Evolutionary conservation across 2,113 vertebrate species (phyloP).

Genomic region (Ceyx cyanopectus): DNA sequence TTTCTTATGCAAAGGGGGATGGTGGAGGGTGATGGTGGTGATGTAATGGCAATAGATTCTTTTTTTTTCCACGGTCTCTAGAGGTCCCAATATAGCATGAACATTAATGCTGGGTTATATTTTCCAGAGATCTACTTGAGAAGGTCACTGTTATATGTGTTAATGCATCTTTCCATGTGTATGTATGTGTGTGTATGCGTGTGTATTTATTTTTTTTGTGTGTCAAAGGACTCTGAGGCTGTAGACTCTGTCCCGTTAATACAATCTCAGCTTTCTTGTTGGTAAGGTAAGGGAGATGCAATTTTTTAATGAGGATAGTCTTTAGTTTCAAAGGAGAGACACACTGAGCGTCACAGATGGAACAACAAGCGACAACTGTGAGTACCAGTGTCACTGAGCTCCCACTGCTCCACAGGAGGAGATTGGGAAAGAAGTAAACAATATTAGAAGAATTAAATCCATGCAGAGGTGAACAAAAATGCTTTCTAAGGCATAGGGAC

Average conservation of each 20-base stretch:
- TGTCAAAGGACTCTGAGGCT: conserved; percentile 68
- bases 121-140: conserved; percentile 48
- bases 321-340: conserved; percentile 67
- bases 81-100: neutral
- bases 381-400: conserved; percentile 50
- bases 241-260: conserved; percentile 69
- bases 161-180: conserved; percentile 44
- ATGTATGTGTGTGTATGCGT: conserved; percentile 44
- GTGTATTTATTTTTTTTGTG: conserved; percentile 51
- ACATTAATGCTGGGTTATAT: conserved; percentile 26
- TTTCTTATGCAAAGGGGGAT: neutral
- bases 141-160: conserved; percentile 34
- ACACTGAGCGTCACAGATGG: conserved; percentile 47
- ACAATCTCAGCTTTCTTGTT: conserved; percentile 75
- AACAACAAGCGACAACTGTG: conserved; percentile 58
- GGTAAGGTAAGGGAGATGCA: conserved; percentile 73
- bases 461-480: neutral
- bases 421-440: neutral
- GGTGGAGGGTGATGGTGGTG: neutral
- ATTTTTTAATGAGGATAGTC: conserved; percentile 32
- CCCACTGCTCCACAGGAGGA: neutral
- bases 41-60: neutral
- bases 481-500: neutral
- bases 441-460: neutral
- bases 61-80: neutral